Conservation (phyloP, 2,113 vertebrate genomes). For the Picathartes gymnocephalus region DNA sequence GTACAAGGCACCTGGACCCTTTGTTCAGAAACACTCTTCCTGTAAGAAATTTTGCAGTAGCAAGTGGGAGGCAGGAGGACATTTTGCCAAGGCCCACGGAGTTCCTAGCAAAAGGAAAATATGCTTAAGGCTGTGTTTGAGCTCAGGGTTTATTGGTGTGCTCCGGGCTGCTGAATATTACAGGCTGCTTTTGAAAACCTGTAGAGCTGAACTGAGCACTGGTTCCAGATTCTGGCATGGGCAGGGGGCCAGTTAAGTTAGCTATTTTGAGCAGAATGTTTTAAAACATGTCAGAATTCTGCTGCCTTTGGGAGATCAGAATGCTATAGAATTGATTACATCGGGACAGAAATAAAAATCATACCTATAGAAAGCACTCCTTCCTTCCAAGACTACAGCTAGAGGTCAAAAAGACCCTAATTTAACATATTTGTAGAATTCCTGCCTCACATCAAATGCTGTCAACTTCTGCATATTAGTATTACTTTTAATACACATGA, state of each 20-base stretch:
- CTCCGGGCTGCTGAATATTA: neutral
- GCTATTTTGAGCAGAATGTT: conserved; percentile 48
- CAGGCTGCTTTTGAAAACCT: conserved; percentile 33
- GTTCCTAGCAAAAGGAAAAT: neutral
- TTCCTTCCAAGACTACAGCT: neutral
- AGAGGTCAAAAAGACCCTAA: neutral
- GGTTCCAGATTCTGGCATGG: conserved; percentile 31
- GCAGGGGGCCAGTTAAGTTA: conserved; percentile 45
- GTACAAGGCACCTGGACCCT: neutral
- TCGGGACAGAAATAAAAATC: neutral
- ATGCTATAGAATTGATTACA: neutral
- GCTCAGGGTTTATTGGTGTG: neutral
- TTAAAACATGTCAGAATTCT: conserved; percentile 40
- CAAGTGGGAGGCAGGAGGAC: conserved; percentile 12
- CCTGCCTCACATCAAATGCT: neutral
- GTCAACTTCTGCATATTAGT: conserved; percentile 12
- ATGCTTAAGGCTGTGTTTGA: neutral
- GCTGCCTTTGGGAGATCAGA: neutral
- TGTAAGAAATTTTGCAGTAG: neutral
- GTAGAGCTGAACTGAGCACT: conserved; percentile 5
- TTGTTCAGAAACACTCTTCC: neutral
- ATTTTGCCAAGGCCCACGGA: neutral
- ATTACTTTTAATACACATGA: conserved; percentile 13
- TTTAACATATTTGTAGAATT: neutral
- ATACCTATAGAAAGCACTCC: neutral